Percentiles rank a stretch among this genome's conserved stretches.
phyloP scores from a whole-genome alignment of 1,140 invertebrate species.

The Calycopis cecrops region DNA sequence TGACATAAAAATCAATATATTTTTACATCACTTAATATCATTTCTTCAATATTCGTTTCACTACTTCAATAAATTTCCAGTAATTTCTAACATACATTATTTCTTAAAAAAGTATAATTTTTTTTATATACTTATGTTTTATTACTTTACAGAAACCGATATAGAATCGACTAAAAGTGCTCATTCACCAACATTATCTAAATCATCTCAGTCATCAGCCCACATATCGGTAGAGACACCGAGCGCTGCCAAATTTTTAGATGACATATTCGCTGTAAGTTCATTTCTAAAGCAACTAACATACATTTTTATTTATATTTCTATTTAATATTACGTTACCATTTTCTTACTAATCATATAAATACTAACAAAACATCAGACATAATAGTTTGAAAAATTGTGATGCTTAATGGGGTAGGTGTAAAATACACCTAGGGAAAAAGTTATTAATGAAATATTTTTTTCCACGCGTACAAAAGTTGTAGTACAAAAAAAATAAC shows the following conservation, averaged over 20 bases:
- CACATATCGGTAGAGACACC: constrained; percentile 56
- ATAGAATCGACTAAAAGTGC: constrained; percentile 39
- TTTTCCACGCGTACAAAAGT: too few species aligned
- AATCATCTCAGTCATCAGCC: constrained; percentile 41
- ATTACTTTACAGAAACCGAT: constrained; percentile 42
- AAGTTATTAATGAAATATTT: too few species aligned
- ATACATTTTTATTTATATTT: neutral
- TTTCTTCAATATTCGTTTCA: neutral
- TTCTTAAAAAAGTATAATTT: neutral
- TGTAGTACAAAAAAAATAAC: too few species aligned
- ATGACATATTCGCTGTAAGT: constrained; percentile 65
- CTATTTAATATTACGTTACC: too few species aligned
- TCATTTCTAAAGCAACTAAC: constrained; percentile 24
- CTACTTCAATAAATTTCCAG: neutral
- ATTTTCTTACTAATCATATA: too few species aligned
- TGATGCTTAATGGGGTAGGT: too few species aligned
- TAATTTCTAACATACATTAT: neutral
- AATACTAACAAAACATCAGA: too few species aligned
- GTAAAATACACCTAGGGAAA: too few species aligned
- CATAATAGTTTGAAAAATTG: too few species aligned
- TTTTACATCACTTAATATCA: too few species aligned
- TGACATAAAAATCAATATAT: too few species aligned
- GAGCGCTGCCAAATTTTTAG: constrained; percentile 52
- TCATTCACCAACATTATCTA: constrained; percentile 39
- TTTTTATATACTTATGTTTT: neutral